These are phyloP conservation scores for Gymnobelideus leadbeateri DNA, from an alignment of 2,113 vertebrate genomes.

Conservation along the genomic window DNA sequence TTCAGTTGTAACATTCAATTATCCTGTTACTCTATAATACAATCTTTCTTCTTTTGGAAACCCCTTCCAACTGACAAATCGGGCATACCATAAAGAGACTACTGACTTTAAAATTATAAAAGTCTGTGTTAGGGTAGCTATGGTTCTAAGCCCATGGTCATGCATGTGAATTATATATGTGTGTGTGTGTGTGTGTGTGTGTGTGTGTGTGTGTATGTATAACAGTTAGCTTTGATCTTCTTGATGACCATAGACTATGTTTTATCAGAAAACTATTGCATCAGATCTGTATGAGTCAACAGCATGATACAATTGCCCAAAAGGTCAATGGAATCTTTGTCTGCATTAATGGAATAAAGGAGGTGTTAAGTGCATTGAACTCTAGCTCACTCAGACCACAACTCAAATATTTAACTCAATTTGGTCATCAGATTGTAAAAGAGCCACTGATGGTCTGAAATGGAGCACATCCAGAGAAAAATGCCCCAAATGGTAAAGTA, in stretches of 20 bases:
- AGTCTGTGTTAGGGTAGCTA: not conserved
- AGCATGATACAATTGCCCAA: not conserved
- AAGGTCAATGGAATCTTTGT: not conserved
- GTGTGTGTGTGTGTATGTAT: too few species aligned
- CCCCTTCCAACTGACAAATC: not conserved
- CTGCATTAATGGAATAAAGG: not conserved
- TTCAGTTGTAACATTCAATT: not conserved
- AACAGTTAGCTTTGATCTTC: not conserved
- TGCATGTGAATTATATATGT: not conserved
- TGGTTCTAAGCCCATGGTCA: not conserved
- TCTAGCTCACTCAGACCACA: not conserved
- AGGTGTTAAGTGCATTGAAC: not conserved
- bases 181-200: too few species aligned
- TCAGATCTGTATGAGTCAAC: not conserved
- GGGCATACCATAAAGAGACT: not conserved
- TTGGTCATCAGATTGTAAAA: not conserved
- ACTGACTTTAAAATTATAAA: not conserved
- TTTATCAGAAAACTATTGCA: not conserved
- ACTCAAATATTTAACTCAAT: not conserved
- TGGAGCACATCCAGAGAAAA: not conserved
- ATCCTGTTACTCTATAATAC: not conserved
- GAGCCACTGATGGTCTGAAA: not conserved
- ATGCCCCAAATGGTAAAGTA: not conserved
- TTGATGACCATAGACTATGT: fast-evolving
- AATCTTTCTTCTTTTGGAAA: conserved; percentile 11